A percentile compares a stretch with the other conserved stretches of the same genome.
These are phyloP conservation scores for Psittacara wagleri DNA, from an alignment of 2,113 vertebrate genomes.

Conservation along the genomic window DNA sequence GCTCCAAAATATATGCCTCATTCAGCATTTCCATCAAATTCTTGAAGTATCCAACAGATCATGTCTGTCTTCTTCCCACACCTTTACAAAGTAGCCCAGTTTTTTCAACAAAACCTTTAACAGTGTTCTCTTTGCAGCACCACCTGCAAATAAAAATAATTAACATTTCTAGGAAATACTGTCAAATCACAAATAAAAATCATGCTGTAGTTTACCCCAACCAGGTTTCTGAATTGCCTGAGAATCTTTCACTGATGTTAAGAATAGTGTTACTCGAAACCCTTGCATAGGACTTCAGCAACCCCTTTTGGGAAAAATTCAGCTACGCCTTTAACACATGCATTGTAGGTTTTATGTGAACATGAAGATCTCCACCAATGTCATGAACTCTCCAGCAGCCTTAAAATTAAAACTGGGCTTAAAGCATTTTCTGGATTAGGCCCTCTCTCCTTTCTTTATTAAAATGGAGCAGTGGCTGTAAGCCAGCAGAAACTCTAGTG, in stretches of 20 bases:
- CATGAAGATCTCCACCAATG: background rate
- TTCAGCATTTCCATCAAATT: background rate
- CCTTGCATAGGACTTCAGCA: background rate
- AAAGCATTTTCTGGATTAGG: slow-evolving; percentile 10
- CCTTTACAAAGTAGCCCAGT: background rate
- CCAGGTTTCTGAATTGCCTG: background rate
- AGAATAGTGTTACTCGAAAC: background rate
- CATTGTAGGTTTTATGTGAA: background rate
- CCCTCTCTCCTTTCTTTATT: slow-evolving; percentile 49
- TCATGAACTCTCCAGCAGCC: slow-evolving; percentile 17
- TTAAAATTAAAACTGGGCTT: slow-evolving; percentile 40
- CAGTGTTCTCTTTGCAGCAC: background rate
- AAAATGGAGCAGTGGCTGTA: slow-evolving; percentile 51
- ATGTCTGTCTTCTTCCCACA: background rate
- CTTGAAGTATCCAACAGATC: background rate
- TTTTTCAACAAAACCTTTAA: background rate
- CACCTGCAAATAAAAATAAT: background rate
- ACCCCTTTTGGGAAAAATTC: background rate
- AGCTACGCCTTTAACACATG: background rate
- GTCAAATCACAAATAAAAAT: background rate
- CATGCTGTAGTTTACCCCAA: background rate
- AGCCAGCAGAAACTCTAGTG: slow-evolving; percentile 52
- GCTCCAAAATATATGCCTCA: background rate
- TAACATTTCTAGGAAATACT: background rate
- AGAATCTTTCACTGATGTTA: background rate